Conservation (phyloP, 23 tunicate genomes). For the Corella eumyota region DNA sequence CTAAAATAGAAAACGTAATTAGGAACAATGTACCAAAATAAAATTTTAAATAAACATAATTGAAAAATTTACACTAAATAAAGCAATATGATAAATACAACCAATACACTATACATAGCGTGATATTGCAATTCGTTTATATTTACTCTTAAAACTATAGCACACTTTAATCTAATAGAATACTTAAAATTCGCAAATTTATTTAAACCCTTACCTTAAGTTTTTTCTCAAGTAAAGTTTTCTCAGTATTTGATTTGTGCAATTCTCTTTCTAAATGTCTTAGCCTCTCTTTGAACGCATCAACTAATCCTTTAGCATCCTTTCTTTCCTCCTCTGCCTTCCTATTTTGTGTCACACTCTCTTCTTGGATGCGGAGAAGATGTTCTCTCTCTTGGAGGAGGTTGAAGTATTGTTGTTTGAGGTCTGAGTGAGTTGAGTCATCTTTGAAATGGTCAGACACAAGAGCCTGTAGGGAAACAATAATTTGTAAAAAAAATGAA, state of each 20-base stretch:
- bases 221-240: conserved; percentile 51
- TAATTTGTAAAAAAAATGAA: no score
- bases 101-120: no score
- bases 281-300: conserved; percentile 45
- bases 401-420: conserved; percentile 66
- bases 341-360: conserved; percentile 18
- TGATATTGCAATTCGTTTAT: background rate
- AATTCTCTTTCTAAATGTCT: conserved; percentile 62
- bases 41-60: background rate
- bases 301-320: conserved; percentile 26
- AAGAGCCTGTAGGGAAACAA: conserved; percentile 31
- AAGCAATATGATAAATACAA: background rate
- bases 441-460: conserved; percentile 55
- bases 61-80: background rate
- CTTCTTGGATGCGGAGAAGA: conserved; percentile 47
- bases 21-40: no score
- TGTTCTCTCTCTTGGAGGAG: conserved; percentile 71
- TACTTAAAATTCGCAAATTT: no score
- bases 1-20: conserved; percentile 1
- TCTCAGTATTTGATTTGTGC: conserved; percentile 34
- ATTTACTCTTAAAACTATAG: background rate
- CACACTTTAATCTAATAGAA: no score
- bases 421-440: conserved; percentile 31
- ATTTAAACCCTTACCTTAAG: conserved; percentile 30
- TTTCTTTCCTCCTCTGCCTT: conserved; percentile 20